Base-by-base conservation (phyloP, 2,888 invertebrate species). In the Parnassius glacialis region DNA sequence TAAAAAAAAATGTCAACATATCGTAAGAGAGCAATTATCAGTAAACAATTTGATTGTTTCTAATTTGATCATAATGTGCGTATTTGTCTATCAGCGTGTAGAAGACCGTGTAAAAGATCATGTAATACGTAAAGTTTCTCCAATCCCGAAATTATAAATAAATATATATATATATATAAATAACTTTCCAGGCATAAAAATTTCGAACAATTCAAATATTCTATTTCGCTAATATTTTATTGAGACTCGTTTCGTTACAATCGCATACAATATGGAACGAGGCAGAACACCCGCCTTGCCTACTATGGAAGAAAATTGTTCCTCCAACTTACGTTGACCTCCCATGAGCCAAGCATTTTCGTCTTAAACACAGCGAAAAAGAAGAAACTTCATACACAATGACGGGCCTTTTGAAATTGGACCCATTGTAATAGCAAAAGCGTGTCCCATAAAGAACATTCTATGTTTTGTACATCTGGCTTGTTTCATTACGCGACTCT, bases 381-480 rank as follows among this genome's bases (percentile, higher is more conserved):
- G 65, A 66, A 68, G 66, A 68, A 72, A 65, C 70, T 59, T 66
- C 67, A 70, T 70, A 74, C 67, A 68, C 70, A 71, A 71, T 74
- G 75, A 80, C 71, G 75, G 85, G 67, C 82, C 86, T 74, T 68
- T 62, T 70, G 66, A 80, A 74, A 79, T 73, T 85, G 85, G 85
- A 69, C 78, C 69, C 69, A 68, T 73, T 79, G 77, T 85, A 85
- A 85, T 83, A 85, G 84, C 83, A 72, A 84, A 85, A 85, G 82
- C 84, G 81, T 85, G 87, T 85, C 80, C 76, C 84, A 85, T 86
- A 87, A 86, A 86, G 85, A 85, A 86, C 83, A 83, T 84, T 81
- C 79, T 81, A 81, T 86, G 82, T 85, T 84, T 82, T 83, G 82
- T 84, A 84, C 85, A 85, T 86, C 85, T 84, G 85, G 84, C 80